Evolutionary conservation across 2,113 vertebrate genomes (phyloP).

Genomic region (Cinclus cinclus): DNA sequence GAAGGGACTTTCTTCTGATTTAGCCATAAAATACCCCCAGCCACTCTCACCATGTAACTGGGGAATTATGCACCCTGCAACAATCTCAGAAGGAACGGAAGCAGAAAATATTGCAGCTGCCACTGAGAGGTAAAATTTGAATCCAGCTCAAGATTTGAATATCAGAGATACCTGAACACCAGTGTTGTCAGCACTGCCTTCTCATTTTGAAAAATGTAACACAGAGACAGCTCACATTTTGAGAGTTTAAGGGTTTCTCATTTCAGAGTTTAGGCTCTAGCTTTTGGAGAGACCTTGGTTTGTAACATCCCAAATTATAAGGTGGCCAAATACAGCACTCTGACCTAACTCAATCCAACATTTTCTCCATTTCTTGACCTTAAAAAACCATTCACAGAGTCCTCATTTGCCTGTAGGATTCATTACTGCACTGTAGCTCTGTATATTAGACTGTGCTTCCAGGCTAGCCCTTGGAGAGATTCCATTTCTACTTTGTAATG

Average conservation of each 20-base stretch:
- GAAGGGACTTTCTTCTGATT: neutral
- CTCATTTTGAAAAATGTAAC: neutral
- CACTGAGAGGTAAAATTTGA: neutral
- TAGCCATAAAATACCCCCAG: neutral
- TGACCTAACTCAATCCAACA: neutral
- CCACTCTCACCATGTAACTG: neutral
- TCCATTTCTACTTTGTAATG: constrained; percentile 3
- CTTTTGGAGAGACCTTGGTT: neutral
- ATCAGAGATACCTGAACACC: neutral
- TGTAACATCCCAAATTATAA: neutral
- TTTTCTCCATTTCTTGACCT: neutral
- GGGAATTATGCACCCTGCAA: neutral
- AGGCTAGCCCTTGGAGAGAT: neutral
- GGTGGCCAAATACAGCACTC: neutral
- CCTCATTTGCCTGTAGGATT: neutral
- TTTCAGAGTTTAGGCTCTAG: neutral
- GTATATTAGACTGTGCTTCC: neutral
- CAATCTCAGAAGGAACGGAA: accelerated
- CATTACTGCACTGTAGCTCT: neutral
- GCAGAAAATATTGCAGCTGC: neutral
- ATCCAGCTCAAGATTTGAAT: neutral
- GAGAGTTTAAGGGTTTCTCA: neutral
- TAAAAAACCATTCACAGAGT: neutral
- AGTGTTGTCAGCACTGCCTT: neutral
- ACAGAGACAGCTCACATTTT: neutral